phyloP scores from a whole-genome alignment of 2,888 invertebrate genomes.

The Camptogramma bilineatum region DNA sequence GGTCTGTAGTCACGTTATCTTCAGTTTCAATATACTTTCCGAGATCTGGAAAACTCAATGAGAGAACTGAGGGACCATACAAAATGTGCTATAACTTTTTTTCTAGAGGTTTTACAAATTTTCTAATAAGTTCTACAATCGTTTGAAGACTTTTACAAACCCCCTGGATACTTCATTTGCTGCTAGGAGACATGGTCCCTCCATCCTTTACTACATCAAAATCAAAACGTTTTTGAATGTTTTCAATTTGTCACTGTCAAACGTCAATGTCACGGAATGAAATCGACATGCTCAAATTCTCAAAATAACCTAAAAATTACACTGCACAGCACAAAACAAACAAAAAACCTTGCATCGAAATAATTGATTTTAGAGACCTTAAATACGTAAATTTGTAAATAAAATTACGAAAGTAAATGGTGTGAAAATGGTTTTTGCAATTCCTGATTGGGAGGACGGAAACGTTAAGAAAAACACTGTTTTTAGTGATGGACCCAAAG shows the following conservation, averaged over 20 bases:
- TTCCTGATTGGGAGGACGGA: conserved; percentile 54
- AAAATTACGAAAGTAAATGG: background rate
- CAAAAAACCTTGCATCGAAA: background rate
- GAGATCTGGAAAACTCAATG: too few species aligned
- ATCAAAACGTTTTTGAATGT: background rate
- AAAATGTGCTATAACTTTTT: too few species aligned
- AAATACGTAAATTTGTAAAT: background rate
- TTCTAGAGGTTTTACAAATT: too few species aligned
- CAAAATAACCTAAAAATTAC: background rate
- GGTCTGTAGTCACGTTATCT: too few species aligned
- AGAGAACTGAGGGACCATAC: too few species aligned
- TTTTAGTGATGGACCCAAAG: conserved; percentile 33
- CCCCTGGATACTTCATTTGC: too few species aligned
- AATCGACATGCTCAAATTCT: conserved; percentile 1
- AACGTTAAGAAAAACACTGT: conserved; percentile 41
- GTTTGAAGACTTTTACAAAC: too few species aligned
- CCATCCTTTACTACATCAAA: too few species aligned
- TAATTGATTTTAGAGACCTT: background rate
- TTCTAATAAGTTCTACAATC: too few species aligned
- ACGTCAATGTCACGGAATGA: conserved; percentile 9
- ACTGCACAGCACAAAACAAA: background rate
- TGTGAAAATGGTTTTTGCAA: conserved; percentile 48
- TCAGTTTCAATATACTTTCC: too few species aligned
- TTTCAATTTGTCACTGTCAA: background rate
- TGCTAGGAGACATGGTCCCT: too few species aligned